Percentiles rank a stretch among this genome's conserved stretches.
Evolutionary conservation across 2,113 vertebrate genomes (phyloP).

Genomic region (Xenopus laevis): DNA sequence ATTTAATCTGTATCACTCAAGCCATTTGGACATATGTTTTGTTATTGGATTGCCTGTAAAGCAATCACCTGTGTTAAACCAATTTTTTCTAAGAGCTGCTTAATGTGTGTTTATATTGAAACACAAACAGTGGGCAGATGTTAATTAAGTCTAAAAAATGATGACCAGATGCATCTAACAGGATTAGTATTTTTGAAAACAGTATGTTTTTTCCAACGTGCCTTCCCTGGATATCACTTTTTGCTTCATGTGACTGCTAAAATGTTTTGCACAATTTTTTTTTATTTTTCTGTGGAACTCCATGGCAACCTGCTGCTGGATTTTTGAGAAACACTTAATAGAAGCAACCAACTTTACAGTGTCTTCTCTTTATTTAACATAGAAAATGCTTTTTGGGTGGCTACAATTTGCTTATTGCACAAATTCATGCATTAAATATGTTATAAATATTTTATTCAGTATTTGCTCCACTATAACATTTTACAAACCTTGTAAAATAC

Average conservation of each 20-base stretch:
- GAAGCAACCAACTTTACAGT: slow-evolving; percentile 17
- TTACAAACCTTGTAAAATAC: no score
- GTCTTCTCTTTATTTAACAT: slow-evolving; percentile 6
- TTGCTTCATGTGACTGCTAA: slow-evolving; percentile 39
- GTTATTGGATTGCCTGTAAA: not conserved
- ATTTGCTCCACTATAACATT: no score
- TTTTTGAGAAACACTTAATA: slow-evolving; percentile 36
- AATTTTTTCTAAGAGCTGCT: not conserved
- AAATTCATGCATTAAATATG: no score
- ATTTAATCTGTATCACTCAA: no score
- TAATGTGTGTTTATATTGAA: slow-evolving; percentile 12
- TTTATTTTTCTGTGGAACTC: slow-evolving; percentile 51
- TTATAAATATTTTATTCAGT: not conserved
- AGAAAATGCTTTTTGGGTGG: not conserved
- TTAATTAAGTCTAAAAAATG: slow-evolving; percentile 54
- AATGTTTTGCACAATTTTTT: slow-evolving; percentile 41
- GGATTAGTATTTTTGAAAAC: not conserved
- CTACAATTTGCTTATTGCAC: not conserved
- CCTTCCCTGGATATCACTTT: not conserved
- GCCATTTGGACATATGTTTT: no score
- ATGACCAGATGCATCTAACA: not conserved
- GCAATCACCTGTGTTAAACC: not conserved
- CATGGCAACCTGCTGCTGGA: slow-evolving; percentile 50
- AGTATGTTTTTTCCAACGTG: not conserved
- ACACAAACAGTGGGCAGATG: slow-evolving; percentile 44